Base-by-base conservation (phyloP, 1,140 invertebrate species). In the Drosophila athabasca region DNA sequence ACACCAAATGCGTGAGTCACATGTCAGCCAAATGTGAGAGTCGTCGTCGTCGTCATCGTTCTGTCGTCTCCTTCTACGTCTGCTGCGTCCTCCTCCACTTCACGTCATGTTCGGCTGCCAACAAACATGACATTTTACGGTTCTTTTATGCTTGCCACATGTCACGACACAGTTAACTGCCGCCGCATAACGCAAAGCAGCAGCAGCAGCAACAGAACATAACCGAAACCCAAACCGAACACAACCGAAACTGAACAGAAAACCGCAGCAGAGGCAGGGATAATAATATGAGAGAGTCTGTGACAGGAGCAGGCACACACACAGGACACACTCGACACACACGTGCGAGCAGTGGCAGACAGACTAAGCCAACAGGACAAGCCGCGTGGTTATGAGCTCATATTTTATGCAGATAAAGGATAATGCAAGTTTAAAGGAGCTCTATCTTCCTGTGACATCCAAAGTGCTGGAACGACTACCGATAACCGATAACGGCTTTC, bases 131-230 rank as follows among this genome's bases (percentile, higher is more conserved):
- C 82, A 82, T 87, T 87, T 85, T 88, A 87, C 71, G 83, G 82
- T 88, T 87, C 83, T 87, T 87, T 87, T 87, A 87, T 87, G 82
- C 82, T 87, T 79, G 83, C 82, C 82, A 87, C 82, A 87, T 87
- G 82, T 82, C 82, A 88, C 65, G 78, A 80, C 78, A 85, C 79
- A 87, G 78, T 82, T 87, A 85, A 85, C 82, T 87, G 70, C 69
- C 78, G 61, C 64, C 83, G 61, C 64, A 85, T 60, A 76, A 69
- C 67, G 54, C 60, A 74, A 68, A 62, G 51, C 45, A 57, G 67
- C 66, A 52, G 35, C n/a, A 51, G 8, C 7, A 43, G 4, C 44
- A 54, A 17, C 6, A 26, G 52, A 22, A 19, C 7, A 19, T 11
- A 17, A 48, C 11, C 9, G 35, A n/a, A n/a, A n/a, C n/a, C n/a